Base-by-base conservation (phyloP, 2,888 invertebrate species). In the Amphipoea oculea region DNA sequence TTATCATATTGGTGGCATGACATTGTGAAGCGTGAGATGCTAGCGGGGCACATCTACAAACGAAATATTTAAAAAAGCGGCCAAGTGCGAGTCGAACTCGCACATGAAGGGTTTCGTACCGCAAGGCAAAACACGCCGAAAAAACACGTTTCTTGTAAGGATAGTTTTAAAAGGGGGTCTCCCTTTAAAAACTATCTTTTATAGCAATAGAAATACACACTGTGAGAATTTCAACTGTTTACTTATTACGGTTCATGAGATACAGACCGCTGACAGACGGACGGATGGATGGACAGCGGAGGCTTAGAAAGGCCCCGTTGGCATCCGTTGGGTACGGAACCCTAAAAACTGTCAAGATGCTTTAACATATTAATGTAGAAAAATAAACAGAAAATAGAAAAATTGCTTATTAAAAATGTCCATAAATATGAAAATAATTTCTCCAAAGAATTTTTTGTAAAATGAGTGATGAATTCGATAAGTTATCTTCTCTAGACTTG, bases 391-490 rank as follows among this genome's bases (percentile, higher is more conserved):
- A 40, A 78, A 51, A 42, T 54, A 9, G 1, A 54, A 62, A 81
- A 42, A 42, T n/a, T 14, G 12, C n/a, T n/a, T 20, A 70, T 4
- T 12, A 6, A 57, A 82, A 63, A 68, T 77, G 3, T 17, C 17
- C 29, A 29, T 42, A 62, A 67, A 54, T 74, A 65, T 73, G 57
- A 57, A 23, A 65, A 68, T 36, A 45, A 42, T 45, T 29, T 6
- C 2, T 17, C 1, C 11, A 36, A 81, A 67, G 40, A 1, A 4
- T 57, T 42, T 66, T 62, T 20, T 23, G 20, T 40, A 54, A 81
- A 71, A 57, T 63, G 36, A 73, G 45, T 66, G 63, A 66, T 66
- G 73, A 66, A 79, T 66, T 62, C 73, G 54, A 66, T 78, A 69
- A n/a, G 17, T 7, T 80, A 63, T 80, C 79, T 12, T 29, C 11